Evolutionary conservation across 2,888 invertebrate species (phyloP), one percentile per base, ranked within the genome.

Genomic region (Papilio protenor): DNA sequence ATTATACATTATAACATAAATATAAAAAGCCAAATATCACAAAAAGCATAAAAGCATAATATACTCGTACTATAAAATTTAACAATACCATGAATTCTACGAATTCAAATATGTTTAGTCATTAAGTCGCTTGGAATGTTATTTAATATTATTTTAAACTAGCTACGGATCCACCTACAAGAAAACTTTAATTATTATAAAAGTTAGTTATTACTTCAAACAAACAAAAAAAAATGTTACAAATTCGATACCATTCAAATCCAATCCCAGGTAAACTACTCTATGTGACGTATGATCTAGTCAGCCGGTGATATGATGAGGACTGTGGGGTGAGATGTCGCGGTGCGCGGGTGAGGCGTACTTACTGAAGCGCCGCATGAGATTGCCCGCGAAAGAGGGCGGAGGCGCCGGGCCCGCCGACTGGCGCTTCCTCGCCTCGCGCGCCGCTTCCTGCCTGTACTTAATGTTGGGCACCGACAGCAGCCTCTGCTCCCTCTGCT

Each of bases 311-410:
- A 83, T 84, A 84, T 83, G 82, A 82, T 77, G 79, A 74, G 81
- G 80, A 16, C n/a, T 66, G 64, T 33, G 40, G 33, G 64, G 66
- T 66, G 66, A 40, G 66, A 40, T 66, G 84, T 80, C 77, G 80
- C 79, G 82, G 81, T 75, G 71, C 79, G 80, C 85, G 91, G 87
- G 81, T 81, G 87, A 82, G 85, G 81, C 82, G 87, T 96, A 98
- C 98, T 98, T 97, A 98, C 98, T 97, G 96, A 97, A 97, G 95
- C 97, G 96, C 91, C 97, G 96, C 95, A 97, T 97, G 85, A 97
- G 95, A 95, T 95, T 96, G 89, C 97, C 96, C 85, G 97, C 96
- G 95, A 97, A 96, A 81, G 96, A 89, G 94, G 90, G 88, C 94
- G 90, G 87, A 89, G 91, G 86, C 90, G 87, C 85, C 87, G 91